Percentiles rank a stretch among this genome's conserved stretches.
These are phyloP conservation scores for Scalopus aquaticus DNA, from an alignment of 2,113 vertebrate species.

Conservation along the genomic window DNA sequence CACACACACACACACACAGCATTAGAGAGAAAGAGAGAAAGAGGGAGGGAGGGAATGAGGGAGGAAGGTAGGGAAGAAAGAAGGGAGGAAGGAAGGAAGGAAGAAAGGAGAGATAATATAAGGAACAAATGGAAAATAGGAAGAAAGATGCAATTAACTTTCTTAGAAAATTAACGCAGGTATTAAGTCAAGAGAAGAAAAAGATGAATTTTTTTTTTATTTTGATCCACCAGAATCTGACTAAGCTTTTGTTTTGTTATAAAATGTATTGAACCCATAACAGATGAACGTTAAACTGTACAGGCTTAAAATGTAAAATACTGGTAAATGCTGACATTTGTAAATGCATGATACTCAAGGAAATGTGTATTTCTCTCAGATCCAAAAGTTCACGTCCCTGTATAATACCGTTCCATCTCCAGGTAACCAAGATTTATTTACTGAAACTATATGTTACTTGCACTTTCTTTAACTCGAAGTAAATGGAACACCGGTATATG, in stretches of 20 bases:
- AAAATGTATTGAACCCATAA: neutral
- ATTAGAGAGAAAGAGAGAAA: too few species aligned
- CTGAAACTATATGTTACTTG: neutral
- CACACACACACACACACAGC: too few species aligned
- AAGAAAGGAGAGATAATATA: neutral
- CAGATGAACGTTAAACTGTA: neutral
- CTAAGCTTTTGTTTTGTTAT: conserved; percentile 2
- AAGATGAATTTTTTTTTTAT: neutral
- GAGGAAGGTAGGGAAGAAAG: too few species aligned
- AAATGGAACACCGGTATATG: neutral
- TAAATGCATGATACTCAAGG: neutral
- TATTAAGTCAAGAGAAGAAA: neutral
- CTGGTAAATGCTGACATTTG: neutral
- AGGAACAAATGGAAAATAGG: neutral
- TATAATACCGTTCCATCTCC: neutral
- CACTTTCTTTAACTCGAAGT: conserved; percentile 5
- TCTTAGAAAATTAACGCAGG: neutral
- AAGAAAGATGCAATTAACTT: neutral
- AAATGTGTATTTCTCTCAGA: neutral
- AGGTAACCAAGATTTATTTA: neutral
- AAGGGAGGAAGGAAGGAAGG: too few species aligned
- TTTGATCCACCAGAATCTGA: neutral
- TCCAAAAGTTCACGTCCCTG: neutral
- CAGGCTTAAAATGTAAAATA: neutral
- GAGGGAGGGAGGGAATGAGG: too few species aligned